Base-by-base conservation (phyloP, 2,888 invertebrate genomes). In the Rugalucina vietnamica region DNA sequence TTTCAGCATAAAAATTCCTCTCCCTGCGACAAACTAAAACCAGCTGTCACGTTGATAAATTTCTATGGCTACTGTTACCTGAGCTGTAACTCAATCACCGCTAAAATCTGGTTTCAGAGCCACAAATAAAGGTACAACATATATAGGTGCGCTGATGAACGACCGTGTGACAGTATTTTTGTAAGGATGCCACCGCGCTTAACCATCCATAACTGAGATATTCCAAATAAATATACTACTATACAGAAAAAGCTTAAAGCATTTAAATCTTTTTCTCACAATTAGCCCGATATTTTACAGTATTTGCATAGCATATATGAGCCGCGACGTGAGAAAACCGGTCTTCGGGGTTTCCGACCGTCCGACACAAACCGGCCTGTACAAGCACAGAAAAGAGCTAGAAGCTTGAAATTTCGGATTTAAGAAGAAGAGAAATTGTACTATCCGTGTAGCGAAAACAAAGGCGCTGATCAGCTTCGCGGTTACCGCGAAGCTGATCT, bases 221-320 rank as follows among this genome's bases (percentile, higher is more conserved):
- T 72, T 72, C 65, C 65, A 65, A 65, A 65, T 65, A 65, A 65
- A 65, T 34, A 65, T 65, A 43, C 65, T 1, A 5, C 65, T 65
- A 65, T 34, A 65, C 34, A n/a, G 34, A 34, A 65, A 65, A 65
- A 65, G 65, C 65, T 32, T 65, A 29, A 18, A 65, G 65, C 65
- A 65, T 65, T 65, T 65, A 65, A 65, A 65, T 65, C 65, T 65
- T 65, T 65, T 65, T 34, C 65, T 65, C 65, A 65, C 65, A 65
- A 65, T 65, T 65, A 65, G 34, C 65, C 65, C 18, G 65, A 65
- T 65, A 32, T 65, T 65, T 65, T 65, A 65, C 65, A 65, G 34
- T 65, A 65, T 65, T 21, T 65, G 65, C 65, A 29, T 34, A 34
- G 32, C 29, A 24, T 65, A 65, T 65, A n/a, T n/a, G n/a, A n/a